These are phyloP conservation scores for Chauna torquata DNA, from an alignment of 2,113 vertebrate species.

Conservation along the genomic window DNA sequence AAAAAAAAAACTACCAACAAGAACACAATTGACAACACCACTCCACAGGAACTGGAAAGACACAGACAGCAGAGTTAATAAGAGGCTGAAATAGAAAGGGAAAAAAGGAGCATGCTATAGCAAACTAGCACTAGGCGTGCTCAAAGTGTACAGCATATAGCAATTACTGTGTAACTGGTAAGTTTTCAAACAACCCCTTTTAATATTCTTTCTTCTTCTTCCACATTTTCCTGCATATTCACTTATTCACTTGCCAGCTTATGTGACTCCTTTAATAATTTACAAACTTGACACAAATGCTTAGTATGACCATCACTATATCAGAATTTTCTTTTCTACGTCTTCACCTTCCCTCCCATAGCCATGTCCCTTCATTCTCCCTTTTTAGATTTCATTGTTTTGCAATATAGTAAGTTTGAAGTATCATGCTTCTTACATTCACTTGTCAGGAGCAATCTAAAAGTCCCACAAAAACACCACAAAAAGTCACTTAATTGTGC, in stretches of 20 bases:
- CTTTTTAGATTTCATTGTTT: not conserved
- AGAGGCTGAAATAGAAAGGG: slow-evolving; percentile 75
- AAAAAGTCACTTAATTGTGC: not conserved
- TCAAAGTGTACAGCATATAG: slow-evolving; percentile 19
- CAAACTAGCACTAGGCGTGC: slow-evolving; percentile 60
- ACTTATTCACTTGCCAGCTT: not conserved
- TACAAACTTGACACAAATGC: not conserved
- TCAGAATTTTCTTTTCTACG: not conserved
- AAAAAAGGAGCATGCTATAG: slow-evolving; percentile 77
- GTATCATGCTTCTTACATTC: slow-evolving; percentile 11
- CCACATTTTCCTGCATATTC: not conserved
- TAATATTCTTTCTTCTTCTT: not conserved
- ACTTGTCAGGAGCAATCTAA: slow-evolving; percentile 61
- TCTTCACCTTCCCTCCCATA: not conserved
- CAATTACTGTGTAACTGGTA: not conserved
- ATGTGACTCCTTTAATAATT: not conserved
- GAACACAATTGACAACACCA: slow-evolving; percentile 89
- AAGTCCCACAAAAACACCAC: not conserved
- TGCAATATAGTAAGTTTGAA: not conserved
- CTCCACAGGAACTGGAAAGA: slow-evolving; percentile 91
- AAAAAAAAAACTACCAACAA: slow-evolving; percentile 85
- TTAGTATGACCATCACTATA: not conserved
- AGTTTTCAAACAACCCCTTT: slow-evolving; percentile 21
- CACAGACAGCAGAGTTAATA: slow-evolving; percentile 88
- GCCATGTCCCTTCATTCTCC: not conserved